Percentiles rank a stretch among this genome's conserved stretches.
These are phyloP conservation scores for Nomada hirtipes DNA, from an alignment of 2,888 invertebrate species.

Conservation along the genomic window DNA sequence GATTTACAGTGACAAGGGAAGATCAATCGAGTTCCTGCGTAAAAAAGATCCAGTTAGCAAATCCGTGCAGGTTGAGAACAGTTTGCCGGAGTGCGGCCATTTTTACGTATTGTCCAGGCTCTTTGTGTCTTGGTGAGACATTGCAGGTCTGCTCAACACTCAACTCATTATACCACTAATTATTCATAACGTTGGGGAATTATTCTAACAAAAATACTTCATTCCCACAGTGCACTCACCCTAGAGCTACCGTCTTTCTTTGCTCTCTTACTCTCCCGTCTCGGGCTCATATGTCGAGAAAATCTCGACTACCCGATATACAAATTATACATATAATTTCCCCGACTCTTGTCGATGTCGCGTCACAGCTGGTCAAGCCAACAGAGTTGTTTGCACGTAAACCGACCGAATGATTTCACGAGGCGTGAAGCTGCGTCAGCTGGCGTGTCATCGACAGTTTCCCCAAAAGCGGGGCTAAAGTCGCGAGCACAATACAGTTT, in stretches of 20 bases:
- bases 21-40: conserved; percentile 21
- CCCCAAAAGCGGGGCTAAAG: conserved; percentile 34
- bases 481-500: conserved; percentile 63
- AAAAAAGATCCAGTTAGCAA: not conserved
- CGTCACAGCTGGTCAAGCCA: conserved; percentile 20
- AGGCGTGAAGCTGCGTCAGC: conserved; percentile 43
- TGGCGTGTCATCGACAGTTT: conserved; percentile 50
- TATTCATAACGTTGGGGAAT: conserved; percentile 81
- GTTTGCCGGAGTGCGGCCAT: conserved; percentile 76
- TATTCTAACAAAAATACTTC: conserved; percentile 78
- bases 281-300: conserved; percentile 28
- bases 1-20: not conserved
- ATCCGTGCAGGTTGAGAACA: conserved; percentile 79
- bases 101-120: conserved; percentile 78
- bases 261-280: conserved; percentile 27
- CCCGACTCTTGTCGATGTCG: not conserved
- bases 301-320: conserved; percentile 9
- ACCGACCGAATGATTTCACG: conserved; percentile 15
- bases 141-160: conserved; percentile 83
- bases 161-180: conserved; percentile 84
- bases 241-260: conserved; percentile 37
- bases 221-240: conserved; percentile 72
- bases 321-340: not conserved
- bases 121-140: conserved; percentile 82
- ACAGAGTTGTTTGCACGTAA: conserved; percentile 30